Evolutionary conservation across 2,113 vertebrate species (phyloP).

Genomic region (Antigone vipio): DNA sequence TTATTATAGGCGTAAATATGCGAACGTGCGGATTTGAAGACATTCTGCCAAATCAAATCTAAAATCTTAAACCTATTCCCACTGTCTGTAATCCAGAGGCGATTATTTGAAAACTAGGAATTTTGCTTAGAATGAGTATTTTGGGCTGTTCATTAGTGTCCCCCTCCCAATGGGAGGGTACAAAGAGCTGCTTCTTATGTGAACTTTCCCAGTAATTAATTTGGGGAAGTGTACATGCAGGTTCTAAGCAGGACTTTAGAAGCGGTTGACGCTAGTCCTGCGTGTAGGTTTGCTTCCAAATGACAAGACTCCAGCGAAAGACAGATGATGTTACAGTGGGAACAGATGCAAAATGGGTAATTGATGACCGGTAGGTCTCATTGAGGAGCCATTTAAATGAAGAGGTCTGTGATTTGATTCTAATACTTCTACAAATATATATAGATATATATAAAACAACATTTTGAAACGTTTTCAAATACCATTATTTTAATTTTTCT

Average conservation of each 20-base stretch:
- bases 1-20: not conserved
- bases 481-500: not conserved
- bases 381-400: not conserved
- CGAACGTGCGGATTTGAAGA: fast-evolving
- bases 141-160: not conserved
- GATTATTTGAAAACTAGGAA: fast-evolving
- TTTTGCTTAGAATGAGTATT: not conserved
- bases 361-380: not conserved
- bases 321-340: not conserved
- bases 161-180: not conserved
- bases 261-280: fast-evolving
- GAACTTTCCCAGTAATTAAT: not conserved
- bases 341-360: fast-evolving
- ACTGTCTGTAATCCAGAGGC: not conserved
- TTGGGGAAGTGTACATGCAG: fast-evolving
- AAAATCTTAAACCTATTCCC: not conserved
- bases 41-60: not conserved
- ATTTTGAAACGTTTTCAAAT: not conserved
- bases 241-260: not conserved
- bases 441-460: not conserved
- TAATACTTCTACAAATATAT: not conserved
- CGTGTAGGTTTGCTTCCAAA: not conserved
- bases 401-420: not conserved
- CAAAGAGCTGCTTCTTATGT: not conserved
- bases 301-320: fast-evolving